Base-by-base conservation (phyloP, 2,888 invertebrate genomes). In the Rotaria socialis region DNA sequence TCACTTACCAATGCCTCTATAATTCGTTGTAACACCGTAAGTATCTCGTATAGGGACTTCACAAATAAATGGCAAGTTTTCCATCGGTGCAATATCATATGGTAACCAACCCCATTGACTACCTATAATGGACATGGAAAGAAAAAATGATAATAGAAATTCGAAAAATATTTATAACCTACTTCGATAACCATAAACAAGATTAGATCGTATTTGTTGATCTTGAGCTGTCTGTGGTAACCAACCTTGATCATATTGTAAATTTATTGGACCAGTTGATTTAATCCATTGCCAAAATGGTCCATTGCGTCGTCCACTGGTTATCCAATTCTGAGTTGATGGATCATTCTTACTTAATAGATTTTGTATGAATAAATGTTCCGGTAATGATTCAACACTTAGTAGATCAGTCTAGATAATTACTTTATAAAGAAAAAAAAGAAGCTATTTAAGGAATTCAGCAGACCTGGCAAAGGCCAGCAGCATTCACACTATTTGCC, bases 81-180 rank as follows among this genome's bases (percentile, higher is more conserved):
- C 86, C 2, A 22, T 50, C 3, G 80, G 80, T 41, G 85, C 56
- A 22, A 86, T 58, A 75, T 86, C 86, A 14, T 85, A 80, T 3
- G 80, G 85, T 35, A 86, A 55, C 86, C 86, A 86, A 58, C 86
- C 86, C 86, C 86, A 86, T 47, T 58, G 75, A 50, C 86, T 85
- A 80, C 75, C 86, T 86, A 47, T 75, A 75, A n/a, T 41, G n/a
- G 3, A 47, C 24, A 80, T n/a, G 11, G 14, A 24, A 47, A 5
- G 14, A n/a, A 10, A n/a, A 24, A 0, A 24, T n/a, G 10, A 8
- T 5, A n/a, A n/a, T 22, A 22, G 4, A 80, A 47, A 35, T 35
- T 35, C 35, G 35, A 4, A 24, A 24, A 47, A 50, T 14, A 8
- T 50, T 50, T 50, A 14, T n/a, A 80, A 47, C 10, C 14, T 85